These are phyloP conservation scores for Eriosoma lanigerum DNA, from an alignment of 1,140 invertebrate species.

Conservation along the genomic window DNA sequence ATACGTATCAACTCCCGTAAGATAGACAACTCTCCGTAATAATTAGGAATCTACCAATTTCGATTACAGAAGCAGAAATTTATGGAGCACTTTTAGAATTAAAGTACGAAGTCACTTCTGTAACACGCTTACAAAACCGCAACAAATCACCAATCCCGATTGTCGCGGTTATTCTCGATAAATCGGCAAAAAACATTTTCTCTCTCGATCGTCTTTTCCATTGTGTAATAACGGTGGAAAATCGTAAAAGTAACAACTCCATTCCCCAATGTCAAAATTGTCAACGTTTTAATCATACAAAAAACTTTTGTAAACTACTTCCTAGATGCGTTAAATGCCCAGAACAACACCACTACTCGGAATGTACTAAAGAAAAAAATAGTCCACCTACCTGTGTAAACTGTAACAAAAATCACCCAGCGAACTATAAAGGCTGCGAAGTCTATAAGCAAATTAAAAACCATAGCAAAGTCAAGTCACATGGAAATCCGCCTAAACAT, in stretches of 20 bases:
- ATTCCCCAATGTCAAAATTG: background rate
- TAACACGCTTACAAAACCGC: background rate
- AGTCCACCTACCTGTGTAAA: background rate
- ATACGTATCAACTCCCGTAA: slow-evolving; percentile 19
- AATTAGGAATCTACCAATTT: slow-evolving; percentile 1
- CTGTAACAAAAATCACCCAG: background rate
- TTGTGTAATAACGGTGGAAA: background rate
- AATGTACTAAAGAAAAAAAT: slow-evolving; percentile 18
- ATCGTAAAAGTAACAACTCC: background rate
- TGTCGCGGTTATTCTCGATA: background rate
- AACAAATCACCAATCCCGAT: background rate
- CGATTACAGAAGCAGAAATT: background rate
- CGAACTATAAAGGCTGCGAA: background rate
- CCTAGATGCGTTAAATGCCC: no score
- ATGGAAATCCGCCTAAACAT: background rate
- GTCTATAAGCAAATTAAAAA: background rate
- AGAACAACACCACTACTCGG: background rate
- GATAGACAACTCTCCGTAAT: slow-evolving; percentile 6
- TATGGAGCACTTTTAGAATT: background rate
- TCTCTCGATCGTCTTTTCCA: background rate
- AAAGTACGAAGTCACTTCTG: background rate
- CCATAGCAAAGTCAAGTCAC: background rate
- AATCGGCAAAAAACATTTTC: background rate
- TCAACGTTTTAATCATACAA: background rate
- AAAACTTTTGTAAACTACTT: no score